phyloP scores from a whole-genome alignment of 1,140 invertebrate species.

The Megathymus violae region DNA sequence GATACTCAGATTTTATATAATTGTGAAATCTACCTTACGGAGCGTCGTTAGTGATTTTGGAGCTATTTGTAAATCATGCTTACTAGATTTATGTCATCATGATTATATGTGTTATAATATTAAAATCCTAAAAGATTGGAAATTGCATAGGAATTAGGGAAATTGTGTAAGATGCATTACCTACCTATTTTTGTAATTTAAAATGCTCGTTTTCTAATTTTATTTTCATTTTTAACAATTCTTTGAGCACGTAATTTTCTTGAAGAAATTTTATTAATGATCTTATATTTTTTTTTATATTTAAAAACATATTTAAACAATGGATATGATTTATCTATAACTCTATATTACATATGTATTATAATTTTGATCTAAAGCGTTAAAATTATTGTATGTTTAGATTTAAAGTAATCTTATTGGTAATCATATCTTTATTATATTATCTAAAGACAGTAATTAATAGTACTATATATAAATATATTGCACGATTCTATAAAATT shows the following conservation, averaged over 20 bases:
- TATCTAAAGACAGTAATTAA: background rate
- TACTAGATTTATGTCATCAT: slow-evolving; percentile 22
- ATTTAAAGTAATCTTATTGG: too few species aligned
- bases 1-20: background rate
- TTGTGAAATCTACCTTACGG: background rate
- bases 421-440: background rate
- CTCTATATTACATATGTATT: too few species aligned
- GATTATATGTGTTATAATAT: background rate
- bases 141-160: background rate
- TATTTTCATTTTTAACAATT: background rate
- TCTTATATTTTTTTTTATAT: too few species aligned
- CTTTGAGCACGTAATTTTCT: background rate
- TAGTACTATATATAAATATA: background rate
- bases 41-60: background rate
- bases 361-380: too few species aligned
- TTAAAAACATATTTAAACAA: too few species aligned
- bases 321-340: too few species aligned
- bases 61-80: slow-evolving; percentile 20
- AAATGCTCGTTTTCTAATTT: background rate
- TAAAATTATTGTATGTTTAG: too few species aligned
- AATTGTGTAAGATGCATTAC: background rate
- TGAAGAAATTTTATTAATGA: too few species aligned
- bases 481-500: background rate
- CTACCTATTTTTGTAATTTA: background rate
- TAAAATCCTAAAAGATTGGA: background rate